phyloP scores from a whole-genome alignment of 53 echinoderm and acorn worm genomes.

The Zoroaster sp. region DNA sequence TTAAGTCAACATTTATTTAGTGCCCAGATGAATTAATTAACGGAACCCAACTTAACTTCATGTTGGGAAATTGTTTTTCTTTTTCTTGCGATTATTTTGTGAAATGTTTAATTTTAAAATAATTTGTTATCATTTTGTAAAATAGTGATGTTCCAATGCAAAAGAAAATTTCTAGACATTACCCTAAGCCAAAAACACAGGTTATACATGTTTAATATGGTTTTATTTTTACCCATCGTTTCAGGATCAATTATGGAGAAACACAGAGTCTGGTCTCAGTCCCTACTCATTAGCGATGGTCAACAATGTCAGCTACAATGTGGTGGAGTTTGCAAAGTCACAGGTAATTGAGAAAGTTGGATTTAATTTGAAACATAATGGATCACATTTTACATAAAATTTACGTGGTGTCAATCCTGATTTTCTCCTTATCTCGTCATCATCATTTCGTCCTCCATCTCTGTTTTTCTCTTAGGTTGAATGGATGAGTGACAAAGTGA shows the following conservation, averaged over 20 bases:
- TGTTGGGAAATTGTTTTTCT: no score
- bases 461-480: slow-evolving; percentile 64
- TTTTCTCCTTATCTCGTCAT: background rate
- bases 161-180: no score
- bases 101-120: no score
- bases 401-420: background rate
- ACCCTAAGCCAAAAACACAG: no score
- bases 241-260: slow-evolving; percentile 96
- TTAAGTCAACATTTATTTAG: no score
- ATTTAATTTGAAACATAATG: background rate
- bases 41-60: no score
- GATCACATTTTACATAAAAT: background rate
- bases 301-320: slow-evolving; percentile 98
- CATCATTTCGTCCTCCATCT: background rate
- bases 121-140: no score
- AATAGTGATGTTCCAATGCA: no score
- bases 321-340: slow-evolving; percentile 98
- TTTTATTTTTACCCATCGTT: no score
- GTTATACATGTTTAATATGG: no score
- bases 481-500: slow-evolving; percentile 99
- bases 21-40: no score
- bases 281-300: slow-evolving; percentile 89
- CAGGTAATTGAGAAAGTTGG: slow-evolving; percentile 50
- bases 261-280: slow-evolving; percentile 87
- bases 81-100: no score